These are phyloP conservation scores for Pollenia griseotomentosa DNA, from an alignment of 2,888 invertebrate genomes.

Conservation along the genomic window DNA sequence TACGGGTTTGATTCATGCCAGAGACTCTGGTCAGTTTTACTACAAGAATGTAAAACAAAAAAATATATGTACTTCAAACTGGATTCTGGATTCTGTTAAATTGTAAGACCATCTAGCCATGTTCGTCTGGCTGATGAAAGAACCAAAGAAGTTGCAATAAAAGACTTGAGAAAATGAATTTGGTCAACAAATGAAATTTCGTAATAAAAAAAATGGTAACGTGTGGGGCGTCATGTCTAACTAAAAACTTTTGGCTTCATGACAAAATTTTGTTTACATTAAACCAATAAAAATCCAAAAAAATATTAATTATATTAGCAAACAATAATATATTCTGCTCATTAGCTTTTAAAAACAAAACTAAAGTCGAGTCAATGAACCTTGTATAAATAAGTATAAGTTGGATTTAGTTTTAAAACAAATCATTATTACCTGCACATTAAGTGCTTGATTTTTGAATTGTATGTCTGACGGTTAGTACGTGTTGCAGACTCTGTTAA, in stretches of 20 bases:
- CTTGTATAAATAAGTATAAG: neutral
- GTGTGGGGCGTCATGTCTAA: too few relatives aligned
- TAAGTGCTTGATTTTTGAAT: neutral
- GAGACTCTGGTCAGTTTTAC: too few relatives aligned
- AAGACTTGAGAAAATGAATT: too few relatives aligned
- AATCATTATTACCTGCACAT: slow-evolving; percentile 28
- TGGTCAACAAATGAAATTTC: too few relatives aligned
- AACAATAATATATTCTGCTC: slow-evolving; percentile 1
- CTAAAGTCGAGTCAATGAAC: slow-evolving; percentile 47
- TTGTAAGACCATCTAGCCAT: too few relatives aligned
- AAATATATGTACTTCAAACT: too few relatives aligned
- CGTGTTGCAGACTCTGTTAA: neutral
- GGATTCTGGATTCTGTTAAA: too few relatives aligned
- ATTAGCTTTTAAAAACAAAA: slow-evolving; percentile 29
- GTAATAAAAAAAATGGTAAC: too few relatives aligned
- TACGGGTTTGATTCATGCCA: too few relatives aligned
- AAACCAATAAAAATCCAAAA: neutral
- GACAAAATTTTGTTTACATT: slow-evolving; percentile 25
- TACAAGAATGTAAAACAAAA: too few relatives aligned
- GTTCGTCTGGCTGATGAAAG: too few relatives aligned
- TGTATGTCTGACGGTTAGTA: neutral
- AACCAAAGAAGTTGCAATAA: too few relatives aligned
- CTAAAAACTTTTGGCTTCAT: slow-evolving; percentile 26
- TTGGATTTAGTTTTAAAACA: slow-evolving; percentile 1
- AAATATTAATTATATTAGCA: slow-evolving; percentile 11